Evolutionary conservation across 1,140 invertebrate genomes (phyloP), one percentile per base, ranked within the genome.

Genomic region (Varroa destructor): DNA sequence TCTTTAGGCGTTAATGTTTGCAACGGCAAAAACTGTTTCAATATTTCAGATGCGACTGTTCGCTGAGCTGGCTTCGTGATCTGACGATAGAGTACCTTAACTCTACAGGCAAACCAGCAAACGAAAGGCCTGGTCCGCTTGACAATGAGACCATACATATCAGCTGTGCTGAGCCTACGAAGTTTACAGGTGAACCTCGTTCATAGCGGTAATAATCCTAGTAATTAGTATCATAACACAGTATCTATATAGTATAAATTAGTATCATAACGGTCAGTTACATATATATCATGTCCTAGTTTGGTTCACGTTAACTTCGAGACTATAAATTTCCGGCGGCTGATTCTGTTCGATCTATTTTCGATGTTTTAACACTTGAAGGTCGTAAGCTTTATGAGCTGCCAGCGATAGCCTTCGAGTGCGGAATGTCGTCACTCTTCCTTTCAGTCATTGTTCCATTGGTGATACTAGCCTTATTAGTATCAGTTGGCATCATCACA

Each of bases 91-190:
- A 12, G 37, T 67, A 43, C 37, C 12, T 67, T 2, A 67, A 67
- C 61, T 51, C 46, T 51, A 51, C 46, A 51, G 36, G 2, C 1
- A 67, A 46, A 40, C 61, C 40, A 67, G 61, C 10, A 12, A 67
- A 67, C 46, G 2, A 46, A 46, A 67, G 46, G 37, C 36, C 61
- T 46, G 12, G 10, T 40, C 61, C 61, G 5, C 37, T 67, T 37
- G 61, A 67, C 37, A 8, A 67, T 37, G 61, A 67, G 12, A 67
- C 61, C 37, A 37, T 67, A 46, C 40, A 67, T 14, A 67, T 67
- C 61, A 67, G 46, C 12, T 67, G 61, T 46, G 61, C 61, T 46
- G 61, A 67, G 46, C 61, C 61, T 40, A 67, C 40, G 61, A 40
- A 67, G 8, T 67, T 67, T 37, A 8, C 46, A 8, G 46, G 46